Evolutionary conservation across 2,113 vertebrate genomes (phyloP).

Genomic region (Promerops cafer): DNA sequence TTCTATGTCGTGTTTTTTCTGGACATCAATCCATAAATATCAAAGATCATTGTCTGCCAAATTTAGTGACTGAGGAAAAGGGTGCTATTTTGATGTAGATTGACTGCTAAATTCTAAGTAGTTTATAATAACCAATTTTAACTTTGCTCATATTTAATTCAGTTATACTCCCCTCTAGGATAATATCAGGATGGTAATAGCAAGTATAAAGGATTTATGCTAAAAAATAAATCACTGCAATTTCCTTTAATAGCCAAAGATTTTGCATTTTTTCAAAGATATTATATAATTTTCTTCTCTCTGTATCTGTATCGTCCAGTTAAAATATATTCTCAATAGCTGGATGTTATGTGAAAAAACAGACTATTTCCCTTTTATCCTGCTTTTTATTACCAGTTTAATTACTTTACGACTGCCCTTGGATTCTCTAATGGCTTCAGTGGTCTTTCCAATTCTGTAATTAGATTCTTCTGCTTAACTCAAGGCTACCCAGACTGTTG

Average conservation of each 20-base stretch:
- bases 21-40: not conserved
- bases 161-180: not conserved
- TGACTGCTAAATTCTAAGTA: not conserved
- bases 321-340: not conserved
- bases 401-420: not conserved
- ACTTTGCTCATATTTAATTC: not conserved
- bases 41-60: not conserved
- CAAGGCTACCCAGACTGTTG: not conserved
- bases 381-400: not conserved
- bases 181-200: not conserved
- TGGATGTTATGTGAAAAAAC: not conserved
- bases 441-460: not conserved
- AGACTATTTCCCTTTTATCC: not conserved
- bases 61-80: not conserved
- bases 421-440: not conserved
- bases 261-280: not conserved
- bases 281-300: not conserved
- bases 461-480: not conserved
- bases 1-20: not conserved
- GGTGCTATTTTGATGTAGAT: not conserved
- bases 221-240: not conserved
- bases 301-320: not conserved
- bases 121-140: not conserved
- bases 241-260: not conserved
- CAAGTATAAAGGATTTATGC: not conserved